Base-by-base conservation (phyloP, 2,888 invertebrate species). In the Pantelozetes paolii region DNA sequence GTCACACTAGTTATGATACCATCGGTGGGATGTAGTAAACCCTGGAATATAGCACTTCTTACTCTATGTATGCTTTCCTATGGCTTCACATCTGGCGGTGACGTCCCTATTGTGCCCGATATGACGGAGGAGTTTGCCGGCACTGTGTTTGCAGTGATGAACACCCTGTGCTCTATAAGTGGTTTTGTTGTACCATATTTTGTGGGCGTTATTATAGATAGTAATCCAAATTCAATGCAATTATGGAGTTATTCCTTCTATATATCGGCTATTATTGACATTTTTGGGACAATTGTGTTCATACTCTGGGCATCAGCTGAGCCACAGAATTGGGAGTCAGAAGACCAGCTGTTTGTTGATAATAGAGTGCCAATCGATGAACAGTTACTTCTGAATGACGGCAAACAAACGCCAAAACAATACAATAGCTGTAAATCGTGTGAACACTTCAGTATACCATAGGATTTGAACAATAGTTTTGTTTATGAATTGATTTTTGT, bases 21-120 rank as follows among this genome's bases (percentile, higher is more conserved):
- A 9, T 11, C 13, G 6, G 69, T 73, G 1, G 73, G 73, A 1
- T 54, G 48, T n/a, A 20, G n/a, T 26, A 73, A 70, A 42, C 48
- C 20, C 11, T 9, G 15, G 18, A 73, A 69, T 26, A 69, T 73
- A 42, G 32, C 69, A 1, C 20, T 73, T 1, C 30, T 73, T n/a
- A 54, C 73, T 1, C 28, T 32, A 23, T 73, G 69, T 54, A 73
- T 73, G 73, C 32, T 69, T 8, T 45, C 69, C 32, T 73, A 73
- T 54, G 73, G 73, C 23, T 73, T 73, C 20, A 73, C 73, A 5
- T 70, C 71, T 13, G 74, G 74, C n/a, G 74, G 74, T 36, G 71
- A 71, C 45, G 42, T 74, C 1, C 74, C 74, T 9, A 42, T 72
- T 5, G 74, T 74, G 2, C 71, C 57, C 18, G 74, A 74, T 20